Conservation (phyloP, 2,888 invertebrate genomes). For the Morinoia aosen region DNA sequence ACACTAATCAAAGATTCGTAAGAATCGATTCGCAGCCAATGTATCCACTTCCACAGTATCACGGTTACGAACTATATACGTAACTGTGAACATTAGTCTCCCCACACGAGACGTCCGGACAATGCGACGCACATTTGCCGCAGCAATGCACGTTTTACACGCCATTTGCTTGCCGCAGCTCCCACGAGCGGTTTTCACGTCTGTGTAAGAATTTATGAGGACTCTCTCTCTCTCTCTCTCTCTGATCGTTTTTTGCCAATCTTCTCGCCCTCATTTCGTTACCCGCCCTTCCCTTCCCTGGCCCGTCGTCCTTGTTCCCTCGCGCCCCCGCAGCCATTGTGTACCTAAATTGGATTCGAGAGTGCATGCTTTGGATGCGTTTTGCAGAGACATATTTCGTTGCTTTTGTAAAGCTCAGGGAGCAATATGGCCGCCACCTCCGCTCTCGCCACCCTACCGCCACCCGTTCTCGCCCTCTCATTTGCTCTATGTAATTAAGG, state of each 20-base stretch:
- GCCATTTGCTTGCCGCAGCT: background rate
- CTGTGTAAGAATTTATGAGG: background rate
- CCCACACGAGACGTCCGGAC: background rate
- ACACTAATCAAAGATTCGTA: background rate
- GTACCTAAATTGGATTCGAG: conserved; percentile 43
- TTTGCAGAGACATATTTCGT: conserved; percentile 25
- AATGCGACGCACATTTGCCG: background rate
- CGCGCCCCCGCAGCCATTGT: conserved; percentile 12
- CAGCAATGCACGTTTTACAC: background rate
- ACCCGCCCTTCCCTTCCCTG: background rate
- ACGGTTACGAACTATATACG: no score
- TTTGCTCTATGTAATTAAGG: background rate
- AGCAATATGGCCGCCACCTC: background rate
- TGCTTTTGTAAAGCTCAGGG: background rate
- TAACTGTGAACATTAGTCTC: background rate
- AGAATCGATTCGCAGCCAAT: background rate
- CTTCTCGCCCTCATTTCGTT: conserved; percentile 9
- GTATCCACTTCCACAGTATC: no score
- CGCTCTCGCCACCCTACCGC: background rate
- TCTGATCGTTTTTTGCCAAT: background rate
- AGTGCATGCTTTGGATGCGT: conserved; percentile 45
- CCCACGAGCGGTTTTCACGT: background rate
- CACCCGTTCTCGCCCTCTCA: background rate
- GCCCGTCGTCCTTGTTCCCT: background rate
- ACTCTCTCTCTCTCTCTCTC: background rate